A percentile compares a stretch with the other conserved stretches of the same genome.
Conservation (phyloP, 2,888 invertebrate genomes). For the Vesta saturnalis region DNA sequence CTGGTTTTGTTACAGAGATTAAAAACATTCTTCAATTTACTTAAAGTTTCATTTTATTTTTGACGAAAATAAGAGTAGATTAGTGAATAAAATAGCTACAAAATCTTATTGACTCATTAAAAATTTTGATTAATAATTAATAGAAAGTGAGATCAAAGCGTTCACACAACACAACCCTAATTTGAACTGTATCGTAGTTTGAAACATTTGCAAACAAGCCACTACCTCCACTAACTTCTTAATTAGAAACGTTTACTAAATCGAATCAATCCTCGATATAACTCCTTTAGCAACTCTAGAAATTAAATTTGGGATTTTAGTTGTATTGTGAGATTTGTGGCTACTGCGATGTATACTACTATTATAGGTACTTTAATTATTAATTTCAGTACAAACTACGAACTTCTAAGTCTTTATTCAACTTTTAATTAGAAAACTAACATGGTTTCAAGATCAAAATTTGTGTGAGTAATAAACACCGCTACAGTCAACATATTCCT, state of each 20-base stretch:
- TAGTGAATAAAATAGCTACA: no score
- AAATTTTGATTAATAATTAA: constrained; percentile 3
- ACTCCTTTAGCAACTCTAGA: not conserved
- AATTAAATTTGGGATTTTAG: not conserved
- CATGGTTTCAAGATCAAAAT: no score
- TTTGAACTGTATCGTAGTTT: constrained; percentile 15
- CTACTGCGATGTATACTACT: not conserved
- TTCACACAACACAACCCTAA: constrained; percentile 12
- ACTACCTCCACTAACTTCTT: constrained; percentile 14
- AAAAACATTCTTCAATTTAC: no score
- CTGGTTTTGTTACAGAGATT: no score
- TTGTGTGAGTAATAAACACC: no score
- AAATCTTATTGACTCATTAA: not conserved
- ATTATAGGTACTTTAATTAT: no score
- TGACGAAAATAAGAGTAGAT: no score
- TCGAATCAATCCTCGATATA: constrained; percentile 13
- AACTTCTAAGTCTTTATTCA: no score
- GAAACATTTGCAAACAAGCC: constrained; percentile 13
- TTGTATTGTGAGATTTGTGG: not conserved
- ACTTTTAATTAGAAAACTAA: no score
- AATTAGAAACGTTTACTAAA: constrained; percentile 14
- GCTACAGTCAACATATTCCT: no score
- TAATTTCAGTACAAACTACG: no score
- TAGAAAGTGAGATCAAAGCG: constrained; percentile 3
- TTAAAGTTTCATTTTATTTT: no score